Evolutionary conservation across 2,888 invertebrate species (phyloP).

Genomic region (Leptopterna dolabrata): DNA sequence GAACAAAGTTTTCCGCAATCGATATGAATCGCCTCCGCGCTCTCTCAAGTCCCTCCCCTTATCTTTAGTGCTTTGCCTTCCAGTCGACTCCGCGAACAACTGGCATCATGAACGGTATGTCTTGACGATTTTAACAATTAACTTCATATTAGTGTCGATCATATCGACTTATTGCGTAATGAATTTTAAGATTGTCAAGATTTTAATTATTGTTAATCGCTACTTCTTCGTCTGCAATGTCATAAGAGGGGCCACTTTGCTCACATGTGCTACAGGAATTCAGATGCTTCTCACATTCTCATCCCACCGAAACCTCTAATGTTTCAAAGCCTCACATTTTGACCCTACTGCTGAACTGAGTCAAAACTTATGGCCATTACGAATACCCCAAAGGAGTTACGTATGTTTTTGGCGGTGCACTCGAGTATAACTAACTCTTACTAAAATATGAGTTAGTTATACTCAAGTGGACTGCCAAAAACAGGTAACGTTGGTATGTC

Average conservation of each 20-base stretch:
- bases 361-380: too few relatives aligned
- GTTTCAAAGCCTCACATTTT: too few relatives aligned
- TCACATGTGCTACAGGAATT: not conserved
- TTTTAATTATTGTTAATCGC: not conserved
- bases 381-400: too few relatives aligned
- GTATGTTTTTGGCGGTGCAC: too few relatives aligned
- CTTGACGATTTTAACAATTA: not conserved
- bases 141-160: not conserved
- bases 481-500: too few relatives aligned
- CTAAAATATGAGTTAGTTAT: too few relatives aligned
- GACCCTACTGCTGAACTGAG: too few relatives aligned
- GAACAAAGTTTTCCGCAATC: conserved; percentile 10
- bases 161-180: not conserved
- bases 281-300: not conserved
- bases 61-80: conserved; percentile 25
- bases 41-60: conserved; percentile 32
- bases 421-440: too few relatives aligned
- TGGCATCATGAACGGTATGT: conserved; percentile 47
- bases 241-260: not conserved
- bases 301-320: too few relatives aligned
- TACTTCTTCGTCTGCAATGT: not conserved
- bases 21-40: conserved; percentile 40
- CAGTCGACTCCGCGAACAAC: conserved; percentile 12
- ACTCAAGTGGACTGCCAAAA: too few relatives aligned
- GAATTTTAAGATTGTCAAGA: not conserved